Base-by-base conservation (phyloP, 30 jellyfish, hydroid and myxozoan species). In the Cassiopea andromeda region DNA sequence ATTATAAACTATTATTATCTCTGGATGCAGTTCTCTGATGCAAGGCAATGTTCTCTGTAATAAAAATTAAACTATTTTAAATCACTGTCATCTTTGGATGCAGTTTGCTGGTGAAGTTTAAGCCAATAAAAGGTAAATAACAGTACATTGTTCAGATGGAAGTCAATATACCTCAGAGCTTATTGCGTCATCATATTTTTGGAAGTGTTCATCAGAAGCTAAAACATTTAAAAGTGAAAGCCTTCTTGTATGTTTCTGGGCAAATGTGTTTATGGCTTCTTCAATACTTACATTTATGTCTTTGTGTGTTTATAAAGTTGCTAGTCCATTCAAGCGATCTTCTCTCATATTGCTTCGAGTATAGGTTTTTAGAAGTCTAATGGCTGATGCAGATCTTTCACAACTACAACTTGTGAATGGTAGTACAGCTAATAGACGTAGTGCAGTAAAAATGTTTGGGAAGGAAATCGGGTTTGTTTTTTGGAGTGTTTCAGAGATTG, bases 401-500 rank as follows among this genome's bases (percentile, higher is more conserved):
- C 86, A 46, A 3, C 45, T 58, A 46, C 86, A 77, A 78, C 86
- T 77, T 9, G 86, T 77, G 15, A 77, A 6, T 17, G 81, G 58
- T 18, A 77, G 73, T 6, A 58, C 73, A 38, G 86, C 86, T 3
- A 77, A 27, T 7, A 77, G 44, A 14, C 38, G 8, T 64, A 64
- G 73, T 5, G 15, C 73, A 9, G 73, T 64, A 27, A 64, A 64
- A 5, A 64, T 64, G 43, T 64, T 64, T 9, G 73, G 73, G 43
- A 64, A 64, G 0, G 73, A 5, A 5, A 64, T 64, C 15, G 73
- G 43, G 15, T 13, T 9, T 64, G 43, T 17, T 14, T 27, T 64
- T 64, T 27, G 8, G 8, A 64, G 15, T 9, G 73, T 64, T 9
- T 64, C 73, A 5, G 73, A 14, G 2, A 64, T 64, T 5, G 19